Evolutionary conservation across 1,140 invertebrate species (phyloP).

Genomic region (Drosophila pachea): DNA sequence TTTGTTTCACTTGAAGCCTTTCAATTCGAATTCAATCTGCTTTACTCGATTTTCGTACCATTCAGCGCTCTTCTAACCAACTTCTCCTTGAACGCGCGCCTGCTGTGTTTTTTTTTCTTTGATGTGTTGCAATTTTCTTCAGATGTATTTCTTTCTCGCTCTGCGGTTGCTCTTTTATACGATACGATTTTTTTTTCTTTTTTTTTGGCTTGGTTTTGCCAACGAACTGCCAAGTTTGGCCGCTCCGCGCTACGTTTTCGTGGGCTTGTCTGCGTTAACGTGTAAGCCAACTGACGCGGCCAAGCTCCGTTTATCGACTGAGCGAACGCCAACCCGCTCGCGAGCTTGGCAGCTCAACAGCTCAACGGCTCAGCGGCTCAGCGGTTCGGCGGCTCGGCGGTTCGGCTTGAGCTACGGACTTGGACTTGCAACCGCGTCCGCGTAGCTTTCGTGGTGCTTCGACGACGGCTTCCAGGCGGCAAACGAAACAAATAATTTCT

Average conservation of each 20-base stretch:
- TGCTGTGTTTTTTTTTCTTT: constrained; percentile 18
- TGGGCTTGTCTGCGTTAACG: constrained; percentile 20
- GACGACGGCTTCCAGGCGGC: constrained; percentile 36
- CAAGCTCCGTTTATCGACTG: constrained; percentile 73
- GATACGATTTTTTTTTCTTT: constrained; percentile 45
- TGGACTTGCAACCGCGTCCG: too few species aligned
- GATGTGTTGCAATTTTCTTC: constrained; percentile 63
- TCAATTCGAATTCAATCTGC: constrained; percentile 10
- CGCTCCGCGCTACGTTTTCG: constrained; percentile 41
- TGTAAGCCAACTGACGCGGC: constrained; percentile 62
- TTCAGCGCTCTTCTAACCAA: constrained; percentile 47
- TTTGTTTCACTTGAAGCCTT: not conserved
- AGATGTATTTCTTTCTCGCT: constrained; percentile 22
- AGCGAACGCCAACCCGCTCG: constrained; percentile 50
- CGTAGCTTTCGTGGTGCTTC: constrained; percentile 41
- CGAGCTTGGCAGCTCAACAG: constrained; percentile 53
- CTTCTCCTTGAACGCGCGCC: constrained; percentile 58
- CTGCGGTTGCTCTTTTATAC: constrained; percentile 27
- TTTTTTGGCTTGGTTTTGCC: constrained; percentile 42
- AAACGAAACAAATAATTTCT: constrained; percentile 12
- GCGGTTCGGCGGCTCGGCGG: constrained; percentile 27
- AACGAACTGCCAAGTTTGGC: constrained; percentile 47
- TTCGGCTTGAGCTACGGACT: constrained; percentile 9
- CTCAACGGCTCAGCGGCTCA: constrained; percentile 21
- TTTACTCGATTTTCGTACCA: constrained; percentile 25